A percentile compares a stretch with the other conserved stretches of the same genome.
Conservation (phyloP, 2,888 invertebrate species). For the Hirtodrosophila confusa region DNA sequence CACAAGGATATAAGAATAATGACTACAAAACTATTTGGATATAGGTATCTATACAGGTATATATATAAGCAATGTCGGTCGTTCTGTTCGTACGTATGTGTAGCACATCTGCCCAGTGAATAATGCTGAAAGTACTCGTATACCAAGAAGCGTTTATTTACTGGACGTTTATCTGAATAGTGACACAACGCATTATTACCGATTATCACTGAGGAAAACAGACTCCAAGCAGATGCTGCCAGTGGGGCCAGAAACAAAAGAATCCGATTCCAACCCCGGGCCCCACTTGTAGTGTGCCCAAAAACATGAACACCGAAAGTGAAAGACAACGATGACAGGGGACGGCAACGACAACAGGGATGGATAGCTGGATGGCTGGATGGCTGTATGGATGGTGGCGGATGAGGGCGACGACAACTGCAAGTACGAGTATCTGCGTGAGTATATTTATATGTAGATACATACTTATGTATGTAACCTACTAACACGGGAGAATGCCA, state of each 20-base stretch:
- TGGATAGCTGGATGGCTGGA: slow-evolving; percentile 1
- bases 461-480: slow-evolving; percentile 50
- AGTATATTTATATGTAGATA: slow-evolving; percentile 9
- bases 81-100: neutral
- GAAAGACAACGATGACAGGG: slow-evolving; percentile 49
- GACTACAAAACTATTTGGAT: too few species aligned
- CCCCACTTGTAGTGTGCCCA: slow-evolving; percentile 28
- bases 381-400: neutral
- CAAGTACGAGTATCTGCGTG: slow-evolving; percentile 24
- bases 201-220: slow-evolving; percentile 70
- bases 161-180: slow-evolving; percentile 64
- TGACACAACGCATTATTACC: slow-evolving; percentile 70
- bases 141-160: slow-evolving; percentile 58
- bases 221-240: slow-evolving; percentile 66
- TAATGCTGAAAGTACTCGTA: slow-evolving; percentile 8
- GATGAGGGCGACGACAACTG: slow-evolving; percentile 47
- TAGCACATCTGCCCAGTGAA: slow-evolving; percentile 3
- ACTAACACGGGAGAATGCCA: slow-evolving; percentile 49
- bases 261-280: slow-evolving; percentile 23
- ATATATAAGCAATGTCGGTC: too few species aligned
- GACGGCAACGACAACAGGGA: slow-evolving; percentile 34
- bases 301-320: slow-evolving; percentile 51
- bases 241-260: slow-evolving; percentile 36
- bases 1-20: too few species aligned
- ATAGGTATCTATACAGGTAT: too few species aligned